These are phyloP conservation scores for Hydroisotoma schaefferi DNA, from an alignment of 2,888 invertebrate species.

Conservation along the genomic window DNA sequence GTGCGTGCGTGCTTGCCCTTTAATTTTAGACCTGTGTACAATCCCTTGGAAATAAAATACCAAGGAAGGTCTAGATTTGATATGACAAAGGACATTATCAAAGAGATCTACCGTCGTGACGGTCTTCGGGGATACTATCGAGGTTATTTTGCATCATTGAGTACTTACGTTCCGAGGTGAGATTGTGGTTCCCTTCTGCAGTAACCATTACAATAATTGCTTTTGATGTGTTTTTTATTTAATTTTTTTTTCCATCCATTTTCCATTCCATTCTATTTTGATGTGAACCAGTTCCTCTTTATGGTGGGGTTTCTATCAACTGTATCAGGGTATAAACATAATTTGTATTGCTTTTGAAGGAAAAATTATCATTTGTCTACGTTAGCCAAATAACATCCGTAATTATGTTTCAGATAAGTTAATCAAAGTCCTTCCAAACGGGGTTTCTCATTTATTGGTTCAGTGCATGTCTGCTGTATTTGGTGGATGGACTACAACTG, in stretches of 20 bases:
- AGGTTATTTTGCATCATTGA: constrained; percentile 86
- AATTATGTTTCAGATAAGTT: constrained; percentile 79
- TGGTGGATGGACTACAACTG: constrained; percentile 87
- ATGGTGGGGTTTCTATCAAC: constrained; percentile 95
- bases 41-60: constrained; percentile 66
- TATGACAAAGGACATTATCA: constrained; percentile 70
- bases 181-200: no score
- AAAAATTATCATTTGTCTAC: constrained; percentile 37
- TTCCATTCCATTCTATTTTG: no score
- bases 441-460: constrained; percentile 76
- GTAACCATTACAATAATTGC: no score
- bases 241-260: no score
- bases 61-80: constrained; percentile 60
- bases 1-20: no score
- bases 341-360: constrained; percentile 1
- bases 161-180: constrained; percentile 94
- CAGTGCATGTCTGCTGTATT: constrained; percentile 88
- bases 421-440: constrained; percentile 65
- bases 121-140: constrained; percentile 87
- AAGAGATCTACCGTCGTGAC: constrained; percentile 72
- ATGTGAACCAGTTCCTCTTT: constrained; percentile 94
- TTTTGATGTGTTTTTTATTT: no score
- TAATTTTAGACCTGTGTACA: constrained; percentile 58
- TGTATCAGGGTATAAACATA: constrained; percentile 73
- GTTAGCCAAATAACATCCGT: no score